Base-by-base conservation (phyloP, 2,888 invertebrate genomes). In the Seladonia tumulorum region DNA sequence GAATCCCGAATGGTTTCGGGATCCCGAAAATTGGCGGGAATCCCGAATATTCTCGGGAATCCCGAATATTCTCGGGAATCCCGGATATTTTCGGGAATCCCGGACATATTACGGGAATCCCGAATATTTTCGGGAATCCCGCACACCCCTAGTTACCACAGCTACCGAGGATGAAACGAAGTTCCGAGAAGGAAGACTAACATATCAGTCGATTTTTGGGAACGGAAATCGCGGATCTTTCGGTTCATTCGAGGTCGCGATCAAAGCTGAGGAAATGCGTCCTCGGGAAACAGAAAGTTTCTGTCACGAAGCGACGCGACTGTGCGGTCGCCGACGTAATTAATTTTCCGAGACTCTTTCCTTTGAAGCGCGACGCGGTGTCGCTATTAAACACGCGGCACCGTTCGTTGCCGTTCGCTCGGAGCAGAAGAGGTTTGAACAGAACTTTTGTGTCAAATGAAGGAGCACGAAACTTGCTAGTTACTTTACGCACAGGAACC, bases 131-230 rank as follows among this genome's bases (percentile, higher is more conserved):
- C n/a, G n/a, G n/a, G n/a, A n/a, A n/a, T n/a, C n/a, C n/a, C n/a
- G n/a, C n/a, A n/a, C n/a, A n/a, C n/a, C n/a, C n/a, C n/a, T n/a
- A n/a, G n/a, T n/a, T n/a, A n/a, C 63, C 29, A 29, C 16, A 63
- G 63, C 29, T 29, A 16, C 63, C 63, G 63, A n/a, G 57, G 25
- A 78, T n/a, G 49, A 39, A 72, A 77, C 57, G n/a, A 73, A 71
- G 22, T 74, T 71, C 18, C 42, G 68, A 45, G 63, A 45, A 14
- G 63, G 39, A 45, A 60, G 85, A 70, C 78, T 77, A 85, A 88
- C 88, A 88, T 88, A 88, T 88, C 88, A 88, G 68, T 71, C 75
- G 77, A 75, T 77, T 70, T 77, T 77, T 42, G 60, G 3, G 81
- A 70, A 63, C 57, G 78, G 42, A 71, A 76, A 42, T 82, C 79